Evolutionary conservation across 92 coral and sea anemone genomes (phyloP).

Genomic region (Desmophyllum pertusum): DNA sequence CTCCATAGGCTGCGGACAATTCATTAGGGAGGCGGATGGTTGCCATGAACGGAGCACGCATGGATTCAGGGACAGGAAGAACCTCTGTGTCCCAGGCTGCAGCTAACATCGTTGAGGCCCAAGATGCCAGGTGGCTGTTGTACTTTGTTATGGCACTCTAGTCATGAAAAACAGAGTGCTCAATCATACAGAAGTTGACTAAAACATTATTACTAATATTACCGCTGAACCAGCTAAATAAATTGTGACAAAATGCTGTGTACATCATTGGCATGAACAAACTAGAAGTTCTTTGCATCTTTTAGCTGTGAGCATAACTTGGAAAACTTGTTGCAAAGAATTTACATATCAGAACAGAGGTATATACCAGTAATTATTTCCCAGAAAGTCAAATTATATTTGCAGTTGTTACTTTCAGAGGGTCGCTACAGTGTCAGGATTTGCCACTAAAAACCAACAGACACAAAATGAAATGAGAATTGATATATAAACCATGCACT

Average conservation of each 20-base stretch:
- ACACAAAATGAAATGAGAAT: neutral
- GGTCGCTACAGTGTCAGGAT: too few relatives aligned
- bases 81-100: slow-evolving; percentile 78
- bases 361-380: too few relatives aligned
- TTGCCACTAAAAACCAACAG: neutral
- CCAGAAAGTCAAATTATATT: too few relatives aligned
- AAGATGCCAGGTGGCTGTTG: slow-evolving; percentile 65
- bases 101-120: slow-evolving; percentile 82
- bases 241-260: too few relatives aligned
- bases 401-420: too few relatives aligned
- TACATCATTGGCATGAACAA: too few relatives aligned
- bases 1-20: slow-evolving; percentile 64
- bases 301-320: too few relatives aligned
- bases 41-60: slow-evolving; percentile 87
- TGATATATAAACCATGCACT: neutral
- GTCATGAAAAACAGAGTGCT: neutral
- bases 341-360: too few relatives aligned
- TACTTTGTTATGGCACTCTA: slow-evolving; percentile 65
- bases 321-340: too few relatives aligned
- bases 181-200: neutral
- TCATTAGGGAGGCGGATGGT: slow-evolving; percentile 70
- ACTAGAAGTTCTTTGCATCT: too few relatives aligned
- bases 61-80: slow-evolving; percentile 76
- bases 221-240: too few relatives aligned
- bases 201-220: too few relatives aligned